A percentile compares a stretch with the other conserved stretches of the same genome.
phyloP scores from a whole-genome alignment of 2,888 invertebrate genomes.

The Trichopria drosophilae region DNA sequence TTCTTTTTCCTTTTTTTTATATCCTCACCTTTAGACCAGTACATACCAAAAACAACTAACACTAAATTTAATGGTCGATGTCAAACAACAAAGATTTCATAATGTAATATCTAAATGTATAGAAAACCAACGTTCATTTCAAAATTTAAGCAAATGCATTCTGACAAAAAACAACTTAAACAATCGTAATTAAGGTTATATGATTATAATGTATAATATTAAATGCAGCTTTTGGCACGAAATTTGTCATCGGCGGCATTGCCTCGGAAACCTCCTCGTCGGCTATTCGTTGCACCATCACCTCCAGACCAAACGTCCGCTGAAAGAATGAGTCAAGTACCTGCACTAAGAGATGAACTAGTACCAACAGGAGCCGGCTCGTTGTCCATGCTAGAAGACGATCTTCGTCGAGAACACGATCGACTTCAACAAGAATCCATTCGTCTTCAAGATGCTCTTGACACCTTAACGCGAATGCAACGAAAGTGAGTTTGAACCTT shows the following conservation, averaged over 20 bases:
- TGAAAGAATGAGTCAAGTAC: constrained; percentile 59
- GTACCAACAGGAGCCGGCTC: constrained; percentile 75
- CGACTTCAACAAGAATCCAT: constrained; percentile 69
- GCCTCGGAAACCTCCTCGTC: constrained; percentile 57
- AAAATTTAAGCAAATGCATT: no score
- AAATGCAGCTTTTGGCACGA: constrained; percentile 66
- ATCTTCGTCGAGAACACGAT: constrained; percentile 74
- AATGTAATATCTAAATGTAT: no score
- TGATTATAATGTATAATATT: no score
- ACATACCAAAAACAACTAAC: no score
- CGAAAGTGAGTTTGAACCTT: constrained; percentile 60
- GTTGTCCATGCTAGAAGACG: constrained; percentile 77
- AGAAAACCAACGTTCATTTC: no score
- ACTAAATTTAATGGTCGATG: no score
- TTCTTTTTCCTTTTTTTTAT: no score
- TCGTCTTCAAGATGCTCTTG: constrained; percentile 81
- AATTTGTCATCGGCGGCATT: constrained; percentile 58
- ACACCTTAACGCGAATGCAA: constrained; percentile 81
- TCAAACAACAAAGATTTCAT: no score
- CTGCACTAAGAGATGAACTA: constrained; percentile 80
- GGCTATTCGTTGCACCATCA: constrained; percentile 71
- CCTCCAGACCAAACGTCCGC: constrained; percentile 60
- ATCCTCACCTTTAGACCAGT: no score
- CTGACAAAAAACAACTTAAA: no score
- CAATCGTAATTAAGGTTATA: no score